Conservation (phyloP, 2,888 invertebrate species). For the Gymnocheta viridis region DNA sequence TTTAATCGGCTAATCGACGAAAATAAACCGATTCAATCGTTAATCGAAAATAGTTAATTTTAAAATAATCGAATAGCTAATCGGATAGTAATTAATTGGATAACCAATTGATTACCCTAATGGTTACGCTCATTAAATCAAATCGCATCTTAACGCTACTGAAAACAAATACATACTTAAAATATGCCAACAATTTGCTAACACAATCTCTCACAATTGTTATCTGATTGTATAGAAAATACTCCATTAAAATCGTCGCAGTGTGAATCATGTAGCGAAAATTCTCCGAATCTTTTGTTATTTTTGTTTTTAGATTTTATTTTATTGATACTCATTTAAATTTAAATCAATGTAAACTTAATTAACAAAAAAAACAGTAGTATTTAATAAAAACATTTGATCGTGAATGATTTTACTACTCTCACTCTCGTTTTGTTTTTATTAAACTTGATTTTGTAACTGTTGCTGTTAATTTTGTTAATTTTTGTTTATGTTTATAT, state of each 20-base stretch:
- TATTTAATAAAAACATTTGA: neutral
- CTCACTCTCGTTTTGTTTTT: constrained; percentile 8
- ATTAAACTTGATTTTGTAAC: constrained; percentile 25
- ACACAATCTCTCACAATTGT: neutral
- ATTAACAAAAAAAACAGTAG: constrained; percentile 1
- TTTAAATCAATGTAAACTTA: neutral
- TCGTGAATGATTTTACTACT: constrained; percentile 10
- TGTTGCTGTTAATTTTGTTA: neutral
- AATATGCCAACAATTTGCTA: neutral
- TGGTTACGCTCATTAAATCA: too few species aligned
- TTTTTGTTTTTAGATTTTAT: neutral
- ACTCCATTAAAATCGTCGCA: neutral
- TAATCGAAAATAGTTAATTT: too few species aligned
- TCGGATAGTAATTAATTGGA: too few species aligned
- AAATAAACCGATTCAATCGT: too few species aligned
- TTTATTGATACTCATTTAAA: neutral
- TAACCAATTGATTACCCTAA: too few species aligned
- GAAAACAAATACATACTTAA: neutral
- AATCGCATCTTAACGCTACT: neutral
- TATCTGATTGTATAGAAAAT: neutral
- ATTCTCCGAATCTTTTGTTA: neutral
- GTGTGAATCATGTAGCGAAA: neutral
- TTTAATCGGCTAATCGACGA: too few species aligned
- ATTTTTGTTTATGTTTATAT: constrained; percentile 1
- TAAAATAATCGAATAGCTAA: too few species aligned